Conservation (phyloP, 1,140 invertebrate genomes). For the Calosoma granatense region DNA sequence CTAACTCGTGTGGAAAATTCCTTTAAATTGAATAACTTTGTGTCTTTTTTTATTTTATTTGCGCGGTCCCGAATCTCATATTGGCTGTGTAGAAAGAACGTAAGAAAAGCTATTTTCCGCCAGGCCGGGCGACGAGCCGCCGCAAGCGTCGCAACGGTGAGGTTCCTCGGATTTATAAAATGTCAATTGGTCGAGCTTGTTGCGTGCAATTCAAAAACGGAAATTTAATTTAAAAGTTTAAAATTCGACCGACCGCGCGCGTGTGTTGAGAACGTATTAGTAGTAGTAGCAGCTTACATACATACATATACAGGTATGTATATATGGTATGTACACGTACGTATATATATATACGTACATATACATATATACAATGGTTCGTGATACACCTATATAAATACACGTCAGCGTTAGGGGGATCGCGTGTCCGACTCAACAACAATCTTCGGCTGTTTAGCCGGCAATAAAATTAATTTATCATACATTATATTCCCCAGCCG, state of each 20-base stretch:
- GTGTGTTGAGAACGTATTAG: not conserved
- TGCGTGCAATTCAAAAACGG: slow-evolving; percentile 33
- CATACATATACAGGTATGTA: slow-evolving; percentile 3
- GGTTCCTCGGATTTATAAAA: slow-evolving; percentile 21
- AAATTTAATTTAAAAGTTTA: slow-evolving; percentile 34
- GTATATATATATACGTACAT: slow-evolving; percentile 7
- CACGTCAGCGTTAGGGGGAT: slow-evolving; percentile 21
- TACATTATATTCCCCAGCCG: slow-evolving; percentile 27
- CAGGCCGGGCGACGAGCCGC: slow-evolving; percentile 12
- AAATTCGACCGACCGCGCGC: slow-evolving; percentile 17
- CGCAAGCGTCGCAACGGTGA: slow-evolving; percentile 5
- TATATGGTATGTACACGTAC: slow-evolving; percentile 3
- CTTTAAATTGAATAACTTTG: slow-evolving; percentile 30
- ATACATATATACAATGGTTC: slow-evolving; percentile 16
- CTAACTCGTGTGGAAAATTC: slow-evolving; percentile 27
- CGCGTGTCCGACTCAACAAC: slow-evolving; percentile 30
- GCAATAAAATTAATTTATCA: slow-evolving; percentile 38
- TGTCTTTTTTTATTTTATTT: slow-evolving; percentile 28
- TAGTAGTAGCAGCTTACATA: not conserved
- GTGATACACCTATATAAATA: slow-evolving; percentile 25
- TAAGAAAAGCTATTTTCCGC: slow-evolving; percentile 26
- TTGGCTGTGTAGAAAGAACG: slow-evolving; percentile 19
- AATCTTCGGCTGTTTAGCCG: slow-evolving; percentile 35
- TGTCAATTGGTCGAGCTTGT: slow-evolving; percentile 29
- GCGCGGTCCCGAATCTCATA: slow-evolving; percentile 19